Evolutionary conservation across 1,140 invertebrate genomes (phyloP).

Genomic region (Carcinoscorpius rotundicauda): DNA sequence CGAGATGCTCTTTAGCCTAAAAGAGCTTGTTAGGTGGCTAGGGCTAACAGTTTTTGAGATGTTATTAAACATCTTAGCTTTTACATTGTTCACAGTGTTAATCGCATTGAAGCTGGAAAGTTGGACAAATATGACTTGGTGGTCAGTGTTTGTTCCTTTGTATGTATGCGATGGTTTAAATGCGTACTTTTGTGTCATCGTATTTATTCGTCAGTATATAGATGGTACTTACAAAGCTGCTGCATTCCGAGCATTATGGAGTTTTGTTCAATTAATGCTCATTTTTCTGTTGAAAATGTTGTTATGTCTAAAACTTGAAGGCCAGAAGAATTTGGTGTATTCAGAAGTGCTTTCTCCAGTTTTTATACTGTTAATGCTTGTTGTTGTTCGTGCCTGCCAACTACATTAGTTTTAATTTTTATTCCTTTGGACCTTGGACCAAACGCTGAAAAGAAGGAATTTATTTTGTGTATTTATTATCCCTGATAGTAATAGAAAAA

Average conservation of each 20-base stretch:
- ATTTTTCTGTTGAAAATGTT: slow-evolving; percentile 87
- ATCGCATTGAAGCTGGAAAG: slow-evolving; percentile 48
- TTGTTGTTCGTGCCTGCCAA: slow-evolving; percentile 85
- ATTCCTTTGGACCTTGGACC: background rate
- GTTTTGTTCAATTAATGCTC: slow-evolving; percentile 63
- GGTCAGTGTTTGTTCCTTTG: slow-evolving; percentile 74
- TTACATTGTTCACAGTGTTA: slow-evolving; percentile 70
- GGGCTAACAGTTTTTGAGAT: slow-evolving; percentile 89
- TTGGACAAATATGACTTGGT: slow-evolving; percentile 33
- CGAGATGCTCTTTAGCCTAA: slow-evolving; percentile 72
- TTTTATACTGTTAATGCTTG: slow-evolving; percentile 75
- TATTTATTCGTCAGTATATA: slow-evolving; percentile 81
- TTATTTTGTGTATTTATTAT: too few relatives aligned
- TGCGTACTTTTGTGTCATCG: slow-evolving; percentile 86
- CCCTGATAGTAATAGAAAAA: too few relatives aligned
- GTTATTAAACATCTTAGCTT: slow-evolving; percentile 67
- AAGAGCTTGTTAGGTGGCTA: slow-evolving; percentile 83
- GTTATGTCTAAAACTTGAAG: slow-evolving; percentile 73
- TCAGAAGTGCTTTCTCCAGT: slow-evolving; percentile 82
- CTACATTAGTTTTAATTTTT: slow-evolving; percentile 40
- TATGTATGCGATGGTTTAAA: slow-evolving; percentile 84
- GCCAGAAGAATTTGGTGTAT: slow-evolving; percentile 63
- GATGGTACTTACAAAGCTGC: slow-evolving; percentile 50
- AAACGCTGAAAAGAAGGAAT: background rate
- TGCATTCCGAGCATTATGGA: slow-evolving; percentile 67